Percentiles rank a stretch among this genome's conserved stretches.
These are phyloP conservation scores for Leptatherina wallacei DNA, from an alignment of 2,797 vertebrate species.

Conservation along the genomic window DNA sequence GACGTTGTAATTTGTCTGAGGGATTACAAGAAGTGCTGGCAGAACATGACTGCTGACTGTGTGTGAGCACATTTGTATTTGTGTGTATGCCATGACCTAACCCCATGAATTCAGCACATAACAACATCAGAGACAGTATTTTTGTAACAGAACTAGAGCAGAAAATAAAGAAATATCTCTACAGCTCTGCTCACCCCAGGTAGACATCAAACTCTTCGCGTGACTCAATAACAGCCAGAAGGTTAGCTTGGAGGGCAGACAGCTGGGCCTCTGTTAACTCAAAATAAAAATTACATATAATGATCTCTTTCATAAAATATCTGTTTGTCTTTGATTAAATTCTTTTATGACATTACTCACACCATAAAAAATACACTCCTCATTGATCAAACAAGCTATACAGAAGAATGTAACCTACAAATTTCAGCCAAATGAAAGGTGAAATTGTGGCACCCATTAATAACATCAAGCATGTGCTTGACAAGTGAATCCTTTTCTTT, in stretches of 20 bases:
- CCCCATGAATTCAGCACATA: constrained; percentile 60
- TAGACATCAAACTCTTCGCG: constrained; percentile 50
- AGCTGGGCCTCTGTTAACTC: constrained; percentile 29
- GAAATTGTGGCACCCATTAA: not conserved
- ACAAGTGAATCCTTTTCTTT: not conserved
- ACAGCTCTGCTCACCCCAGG: constrained; percentile 45
- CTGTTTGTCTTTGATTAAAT: not conserved
- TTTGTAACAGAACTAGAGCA: constrained; percentile 59
- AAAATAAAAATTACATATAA: constrained; percentile 37
- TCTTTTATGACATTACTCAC: too few species aligned
- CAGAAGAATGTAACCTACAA: constrained; percentile 2
- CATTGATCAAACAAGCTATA: too few species aligned
- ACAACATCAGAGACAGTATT: constrained; percentile 63
- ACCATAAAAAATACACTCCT: too few species aligned
- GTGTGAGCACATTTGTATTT: constrained; percentile 34
- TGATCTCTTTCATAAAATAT: constrained; percentile 33
- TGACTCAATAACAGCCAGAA: constrained; percentile 39
- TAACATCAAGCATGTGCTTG: not conserved
- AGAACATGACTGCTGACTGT: constrained; percentile 75
- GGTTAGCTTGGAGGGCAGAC: constrained; percentile 34
- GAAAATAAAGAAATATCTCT: constrained; percentile 51
- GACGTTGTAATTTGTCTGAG: constrained; percentile 86
- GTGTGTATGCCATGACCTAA: constrained; percentile 51
- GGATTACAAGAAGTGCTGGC: constrained; percentile 85
- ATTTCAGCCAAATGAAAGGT: constrained; percentile 16